phyloP scores from a whole-genome alignment of 2,888 invertebrate genomes.

The Physocephala rufipes region DNA sequence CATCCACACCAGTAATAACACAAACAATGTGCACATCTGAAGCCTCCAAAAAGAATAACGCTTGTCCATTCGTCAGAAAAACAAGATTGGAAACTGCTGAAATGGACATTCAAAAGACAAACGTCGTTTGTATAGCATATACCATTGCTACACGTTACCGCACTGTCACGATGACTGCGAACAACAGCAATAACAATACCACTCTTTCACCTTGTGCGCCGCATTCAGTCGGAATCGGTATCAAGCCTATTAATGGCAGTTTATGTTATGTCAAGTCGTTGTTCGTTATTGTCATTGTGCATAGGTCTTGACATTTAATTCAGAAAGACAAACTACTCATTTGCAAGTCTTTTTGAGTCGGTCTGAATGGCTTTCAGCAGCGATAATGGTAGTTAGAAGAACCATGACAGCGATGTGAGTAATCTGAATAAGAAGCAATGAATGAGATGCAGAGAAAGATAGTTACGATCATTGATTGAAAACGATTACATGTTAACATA shows the following conservation, averaged over 20 bases:
- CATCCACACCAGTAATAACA: conserved; percentile 50
- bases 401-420: too few relatives aligned
- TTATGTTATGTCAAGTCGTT: conserved; percentile 26
- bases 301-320: background rate
- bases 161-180: too few relatives aligned
- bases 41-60: background rate
- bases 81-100: conserved; percentile 39
- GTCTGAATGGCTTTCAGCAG: too few relatives aligned
- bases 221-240: background rate
- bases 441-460: too few relatives aligned
- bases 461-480: too few relatives aligned
- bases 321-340: conserved; percentile 10
- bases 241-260: conserved; percentile 34
- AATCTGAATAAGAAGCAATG: too few relatives aligned
- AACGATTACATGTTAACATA: too few relatives aligned
- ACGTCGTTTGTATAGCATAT: conserved; percentile 10
- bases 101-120: conserved; percentile 43
- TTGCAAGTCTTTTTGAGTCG: conserved; percentile 23
- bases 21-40: background rate
- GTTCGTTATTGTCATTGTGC: conserved; percentile 12
- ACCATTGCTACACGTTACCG: background rate
- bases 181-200: too few relatives aligned
- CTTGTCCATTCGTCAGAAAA: conserved; percentile 5
- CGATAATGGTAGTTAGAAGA: too few relatives aligned
- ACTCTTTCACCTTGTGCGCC: too few relatives aligned